Conservation (phyloP, 2,888 invertebrate species). For the Villa cingulata region DNA sequence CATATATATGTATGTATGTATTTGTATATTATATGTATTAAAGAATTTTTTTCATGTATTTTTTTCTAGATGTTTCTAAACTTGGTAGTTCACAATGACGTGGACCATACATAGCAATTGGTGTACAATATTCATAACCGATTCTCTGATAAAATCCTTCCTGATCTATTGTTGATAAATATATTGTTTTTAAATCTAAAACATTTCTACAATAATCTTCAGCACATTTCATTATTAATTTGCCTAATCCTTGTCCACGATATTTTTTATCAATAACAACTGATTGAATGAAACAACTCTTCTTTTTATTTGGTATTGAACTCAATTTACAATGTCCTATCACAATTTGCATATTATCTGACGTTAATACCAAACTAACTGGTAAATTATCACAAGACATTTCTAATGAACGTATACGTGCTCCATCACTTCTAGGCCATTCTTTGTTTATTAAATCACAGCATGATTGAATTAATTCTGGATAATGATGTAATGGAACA, state of each 20-base stretch:
- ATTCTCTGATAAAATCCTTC: slow-evolving; percentile 62
- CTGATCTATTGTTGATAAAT: slow-evolving; percentile 59
- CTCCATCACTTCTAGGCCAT: slow-evolving; percentile 72
- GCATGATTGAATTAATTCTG: slow-evolving; percentile 55
- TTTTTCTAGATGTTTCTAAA: slow-evolving; percentile 31
- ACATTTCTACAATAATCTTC: slow-evolving; percentile 57
- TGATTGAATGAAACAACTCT: slow-evolving; percentile 67
- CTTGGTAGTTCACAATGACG: slow-evolving; percentile 33
- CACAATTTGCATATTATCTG: slow-evolving; percentile 40
- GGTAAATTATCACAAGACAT: slow-evolving; percentile 60
- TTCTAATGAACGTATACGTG: slow-evolving; percentile 59
- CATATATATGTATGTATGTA: too few species aligned
- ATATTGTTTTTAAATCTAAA: slow-evolving; percentile 48
- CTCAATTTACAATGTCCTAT: slow-evolving; percentile 72
- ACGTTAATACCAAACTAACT: slow-evolving; percentile 54
- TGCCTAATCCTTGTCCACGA: slow-evolving; percentile 65
- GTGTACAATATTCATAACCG: slow-evolving; percentile 54
- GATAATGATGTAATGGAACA: slow-evolving; percentile 57
- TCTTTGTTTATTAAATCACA: slow-evolving; percentile 70
- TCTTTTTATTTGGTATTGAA: slow-evolving; percentile 50
- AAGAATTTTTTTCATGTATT: slow-evolving; percentile 36
- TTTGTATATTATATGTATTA: too few species aligned
- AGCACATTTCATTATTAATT: slow-evolving; percentile 55
- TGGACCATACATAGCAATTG: slow-evolving; percentile 54
- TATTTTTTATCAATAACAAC: slow-evolving; percentile 60